Conservation (phyloP, 1,140 invertebrate species). For the Drosophila ficusphila region DNA sequence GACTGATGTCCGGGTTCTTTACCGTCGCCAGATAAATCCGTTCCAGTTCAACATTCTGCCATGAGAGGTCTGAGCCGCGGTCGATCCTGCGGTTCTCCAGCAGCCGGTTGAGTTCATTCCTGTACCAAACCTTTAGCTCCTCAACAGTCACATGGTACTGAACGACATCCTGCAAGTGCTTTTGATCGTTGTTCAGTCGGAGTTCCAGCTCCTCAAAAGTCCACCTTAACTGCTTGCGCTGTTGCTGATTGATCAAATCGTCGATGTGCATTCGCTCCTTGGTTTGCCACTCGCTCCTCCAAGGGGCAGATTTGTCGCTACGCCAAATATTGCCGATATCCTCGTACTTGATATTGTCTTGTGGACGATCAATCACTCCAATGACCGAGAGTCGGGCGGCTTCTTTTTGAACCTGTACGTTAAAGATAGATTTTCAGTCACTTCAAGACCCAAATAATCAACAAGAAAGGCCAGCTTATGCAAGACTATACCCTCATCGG, state of each 20-base stretch:
- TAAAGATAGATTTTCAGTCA: not conserved
- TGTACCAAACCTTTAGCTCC: slow-evolving; percentile 69
- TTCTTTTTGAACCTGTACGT: slow-evolving; percentile 58
- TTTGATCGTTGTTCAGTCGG: slow-evolving; percentile 55
- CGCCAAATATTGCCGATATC: slow-evolving; percentile 53
- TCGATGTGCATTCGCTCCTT: slow-evolving; percentile 63
- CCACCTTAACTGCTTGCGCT: slow-evolving; percentile 68
- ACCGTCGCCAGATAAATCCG: slow-evolving; percentile 55
- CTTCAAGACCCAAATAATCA: not conserved
- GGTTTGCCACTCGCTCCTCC: slow-evolving; percentile 69
- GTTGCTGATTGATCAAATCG: slow-evolving; percentile 63
- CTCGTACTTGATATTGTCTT: slow-evolving; percentile 51
- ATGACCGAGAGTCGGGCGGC: slow-evolving; percentile 67
- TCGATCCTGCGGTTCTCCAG: slow-evolving; percentile 54
- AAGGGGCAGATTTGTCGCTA: slow-evolving; percentile 25
- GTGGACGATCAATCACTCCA: slow-evolving; percentile 63
- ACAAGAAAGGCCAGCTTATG: too few relatives aligned
- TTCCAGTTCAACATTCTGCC: slow-evolving; percentile 65
- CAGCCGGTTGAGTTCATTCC: slow-evolving; percentile 60
- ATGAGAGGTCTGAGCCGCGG: slow-evolving; percentile 24
- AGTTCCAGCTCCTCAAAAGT: slow-evolving; percentile 69
- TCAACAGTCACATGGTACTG: slow-evolving; percentile 72
- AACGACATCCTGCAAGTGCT: slow-evolving; percentile 53
- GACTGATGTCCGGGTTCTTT: slow-evolving; percentile 40
- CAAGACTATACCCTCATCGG: too few relatives aligned